Base-by-base conservation (phyloP, 2,113 vertebrate species). In the Cinclus mexicanus region DNA sequence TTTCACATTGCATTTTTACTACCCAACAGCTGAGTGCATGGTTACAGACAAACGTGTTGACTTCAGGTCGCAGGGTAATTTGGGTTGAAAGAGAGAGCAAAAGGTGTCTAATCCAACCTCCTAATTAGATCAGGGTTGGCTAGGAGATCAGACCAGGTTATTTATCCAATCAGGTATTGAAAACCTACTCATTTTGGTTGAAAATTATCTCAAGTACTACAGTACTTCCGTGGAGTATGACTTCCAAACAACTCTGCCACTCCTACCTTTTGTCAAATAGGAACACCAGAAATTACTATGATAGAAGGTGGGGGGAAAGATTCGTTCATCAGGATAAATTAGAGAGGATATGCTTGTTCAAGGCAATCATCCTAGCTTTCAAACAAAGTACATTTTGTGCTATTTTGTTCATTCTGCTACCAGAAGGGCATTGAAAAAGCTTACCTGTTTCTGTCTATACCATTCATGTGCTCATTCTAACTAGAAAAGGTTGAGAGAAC, bases 261-360 rank as follows among this genome's bases (percentile, higher is more conserved):
- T 83, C 18, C 69, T 44, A 44, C 12, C 7, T 83, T 82, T 65
- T 65, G 41, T 47, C 60, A 77, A 44, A 47, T n/a, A 89, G 18
- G 3, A 35, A 23, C 7, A 50, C 8, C 12, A 61, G 63, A 67
- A 85, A 50, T 41, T 41, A 33, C 42, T 29, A 5, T 39, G 14
- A 53, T 19, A 3, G 33, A 4, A 3, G 6, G 4, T 3, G 3
- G 2, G 1, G 1, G 1, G 7, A 14, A 17, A 49, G 29, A 7
- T 31, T 41, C 2, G 9, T 39, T 35, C 33, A 25, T 44, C 14
- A 41, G 21, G 18, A 15, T 67, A 59, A 75, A 60, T 71, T 68
- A 71, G 47, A 75, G 67, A 74, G 42, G 28, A 50, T 19, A 33
- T 3, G 0, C 39, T 50, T 57, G 12, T 41, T 44, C 3, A 2